Evolutionary conservation across 2,888 invertebrate species (phyloP), one percentile per base, ranked within the genome.

Genomic region (Agonopterix arenella): DNA sequence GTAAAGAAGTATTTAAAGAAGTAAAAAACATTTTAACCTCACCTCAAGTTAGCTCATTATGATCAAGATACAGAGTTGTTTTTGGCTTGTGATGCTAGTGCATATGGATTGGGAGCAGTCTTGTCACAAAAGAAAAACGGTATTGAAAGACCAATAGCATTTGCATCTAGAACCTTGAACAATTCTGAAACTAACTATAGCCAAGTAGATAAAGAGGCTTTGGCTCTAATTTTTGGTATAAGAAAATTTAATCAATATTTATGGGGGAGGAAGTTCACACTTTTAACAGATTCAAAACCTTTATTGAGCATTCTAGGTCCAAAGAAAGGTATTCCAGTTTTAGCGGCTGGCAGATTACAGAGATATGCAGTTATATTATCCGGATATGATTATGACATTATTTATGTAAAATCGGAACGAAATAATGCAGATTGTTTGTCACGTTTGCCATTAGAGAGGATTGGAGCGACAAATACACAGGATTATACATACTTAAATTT

Each of bases 201-300:
- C n/a, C 38, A 38, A 38, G n/a, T 38, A 2, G 9, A 38, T n/a
- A 38, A n/a, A 38, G 38, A 38, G n/a, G 38, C 38, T 8, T 13
- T 53, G 18, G 52, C 50, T 8, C 48, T 53, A 11, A 45, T 53
- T 10, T 56, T 43, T 45, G 48, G 46, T 11, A 36, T 53, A 11
- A 36, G 11, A 8, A 48, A 47, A 11, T 52, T 45, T 11, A 49
- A 54, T 44, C 47, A 54, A 11, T 54, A 51, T 41, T 45, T 53
- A 36, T 53, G 43, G 11, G 53, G 53, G 2, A n/a, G 49, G 5
- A 18, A 38, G 9, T 52, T 52, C 38, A 37, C 40, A n/a, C 45
- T 52, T 18, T 10, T 37, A 11, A 54, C 51, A 18, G 54, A 52
- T 16, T 45, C 41, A 10, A 50, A 52, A 37, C 56, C 51, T 10